phyloP scores from a whole-genome alignment of 2,888 invertebrate genomes.

The Petrolisthes cinctipes region DNA sequence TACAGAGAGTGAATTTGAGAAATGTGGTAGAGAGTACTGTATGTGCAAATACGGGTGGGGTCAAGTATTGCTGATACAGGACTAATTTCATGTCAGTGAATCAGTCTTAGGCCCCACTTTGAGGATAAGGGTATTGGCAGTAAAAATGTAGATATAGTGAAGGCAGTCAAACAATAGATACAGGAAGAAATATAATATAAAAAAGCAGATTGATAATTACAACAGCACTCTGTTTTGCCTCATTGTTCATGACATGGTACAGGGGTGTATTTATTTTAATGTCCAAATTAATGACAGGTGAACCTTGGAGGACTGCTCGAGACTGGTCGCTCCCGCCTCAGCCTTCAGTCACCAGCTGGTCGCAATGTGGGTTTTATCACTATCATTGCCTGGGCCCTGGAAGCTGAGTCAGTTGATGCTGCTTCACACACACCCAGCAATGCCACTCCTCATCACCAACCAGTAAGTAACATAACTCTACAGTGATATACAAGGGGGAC shows the following conservation, averaged over 20 bases:
- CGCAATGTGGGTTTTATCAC: conserved; percentile 63
- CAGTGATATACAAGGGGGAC: too few relatives aligned
- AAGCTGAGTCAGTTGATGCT: conserved; percentile 52
- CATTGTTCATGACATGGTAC: not conserved
- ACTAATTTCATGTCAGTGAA: too few relatives aligned
- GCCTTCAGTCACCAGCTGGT: conserved; percentile 57
- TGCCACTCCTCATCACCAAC: conserved; percentile 53
- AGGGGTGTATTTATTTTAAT: not conserved
- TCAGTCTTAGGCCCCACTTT: too few relatives aligned
- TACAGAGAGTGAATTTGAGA: too few relatives aligned
- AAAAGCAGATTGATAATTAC: not conserved
- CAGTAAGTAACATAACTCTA: conserved; percentile 25
- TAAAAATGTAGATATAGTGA: too few relatives aligned
- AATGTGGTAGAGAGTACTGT: too few relatives aligned
- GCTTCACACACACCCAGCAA: conserved; percentile 49
- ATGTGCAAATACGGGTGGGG: too few relatives aligned
- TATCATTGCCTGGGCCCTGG: conserved; percentile 54
- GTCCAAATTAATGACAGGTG: conserved; percentile 19
- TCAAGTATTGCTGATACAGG: too few relatives aligned
- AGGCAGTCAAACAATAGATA: too few relatives aligned
- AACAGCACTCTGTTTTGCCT: not conserved
- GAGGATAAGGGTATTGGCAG: too few relatives aligned
- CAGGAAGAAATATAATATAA: not conserved
- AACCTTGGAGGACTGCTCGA: conserved; percentile 44
- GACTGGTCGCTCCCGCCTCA: conserved; percentile 59